Evolutionary conservation across 2,113 vertebrate species (phyloP).

Genomic region (human): GRCh38 chr13:60923501-60924000

Average conservation of each 20-base stretch:
- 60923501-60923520: not conserved
- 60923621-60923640: not conserved
- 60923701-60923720: rapidly evolving
- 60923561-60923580: not conserved
- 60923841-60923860: not conserved
- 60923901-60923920: not conserved
- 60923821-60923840: not conserved
- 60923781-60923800: not conserved
- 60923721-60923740: not conserved
- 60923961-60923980: not conserved
- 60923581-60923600: not conserved
- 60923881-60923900: not conserved
- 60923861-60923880: not conserved
- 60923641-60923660: not conserved
- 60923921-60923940: not conserved
- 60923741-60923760: not conserved
- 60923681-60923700: not conserved
- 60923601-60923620: not conserved
- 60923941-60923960: constrained; percentile 10
- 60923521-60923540: not conserved
- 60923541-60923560: not conserved
- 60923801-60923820: not conserved
- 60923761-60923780: not conserved
- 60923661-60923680: not conserved
- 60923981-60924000: not conserved